These are phyloP conservation scores for Psophia crepitans DNA, from an alignment of 2,113 vertebrate genomes.

Conservation along the genomic window DNA sequence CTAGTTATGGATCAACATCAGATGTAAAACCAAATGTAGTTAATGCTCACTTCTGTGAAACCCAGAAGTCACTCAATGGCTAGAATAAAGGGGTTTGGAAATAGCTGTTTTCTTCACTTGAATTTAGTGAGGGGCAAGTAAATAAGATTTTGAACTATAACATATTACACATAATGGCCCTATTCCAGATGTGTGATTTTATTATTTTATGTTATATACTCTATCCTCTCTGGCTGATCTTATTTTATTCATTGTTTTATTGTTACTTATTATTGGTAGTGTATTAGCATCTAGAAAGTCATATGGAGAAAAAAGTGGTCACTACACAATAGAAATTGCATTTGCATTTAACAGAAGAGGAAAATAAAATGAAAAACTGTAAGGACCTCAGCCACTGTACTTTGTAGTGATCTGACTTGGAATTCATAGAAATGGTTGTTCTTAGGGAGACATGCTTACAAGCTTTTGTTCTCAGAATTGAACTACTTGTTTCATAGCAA, in stretches of 20 bases:
- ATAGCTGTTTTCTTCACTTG: neutral
- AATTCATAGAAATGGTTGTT: neutral
- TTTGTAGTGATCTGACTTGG: neutral
- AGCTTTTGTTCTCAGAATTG: neutral
- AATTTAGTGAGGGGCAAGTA: neutral
- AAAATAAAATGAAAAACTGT: neutral
- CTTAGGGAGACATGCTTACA: neutral
- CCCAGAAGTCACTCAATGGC: neutral
- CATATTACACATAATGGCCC: neutral
- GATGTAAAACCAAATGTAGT: neutral
- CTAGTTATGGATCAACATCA: neutral
- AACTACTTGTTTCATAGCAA: neutral
- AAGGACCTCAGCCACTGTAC: neutral
- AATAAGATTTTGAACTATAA: neutral
- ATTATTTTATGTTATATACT: neutral
- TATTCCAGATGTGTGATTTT: neutral
- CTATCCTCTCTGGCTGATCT: neutral
- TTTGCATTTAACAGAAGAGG: neutral
- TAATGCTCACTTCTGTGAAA: neutral
- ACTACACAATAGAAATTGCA: neutral
- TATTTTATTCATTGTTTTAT: neutral
- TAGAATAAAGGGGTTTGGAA: neutral
- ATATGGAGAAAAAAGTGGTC: neutral
- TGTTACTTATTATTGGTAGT: neutral
- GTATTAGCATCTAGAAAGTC: neutral